Base-by-base conservation (phyloP, 1,140 invertebrate species). In the Drosophila lacertosa region DNA sequence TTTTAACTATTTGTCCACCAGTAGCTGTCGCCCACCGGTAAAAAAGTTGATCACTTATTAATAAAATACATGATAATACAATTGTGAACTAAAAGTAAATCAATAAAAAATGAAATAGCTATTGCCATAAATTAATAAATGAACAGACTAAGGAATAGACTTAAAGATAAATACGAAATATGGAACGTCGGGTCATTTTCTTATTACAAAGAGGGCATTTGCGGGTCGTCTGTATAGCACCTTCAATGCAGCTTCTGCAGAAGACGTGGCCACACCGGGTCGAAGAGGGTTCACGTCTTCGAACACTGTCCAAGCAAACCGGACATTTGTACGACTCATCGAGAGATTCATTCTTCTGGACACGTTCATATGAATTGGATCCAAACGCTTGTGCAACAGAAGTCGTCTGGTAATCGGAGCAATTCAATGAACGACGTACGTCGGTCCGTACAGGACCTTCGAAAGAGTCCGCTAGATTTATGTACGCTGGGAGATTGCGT, bases 241-340 rank as follows among this genome's bases (percentile, higher is more conserved):
- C 7, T 15, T 64, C n/a, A 0, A 88, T 72, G 32, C 82, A 88
- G 0, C 1, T 10, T 0, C 60, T 68, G 24, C 82, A 88, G 11
- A 88, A 88, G 11, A 88, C 57, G 16, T 88, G 82, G 0, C 82
- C 82, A 11, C 82, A 88, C 13, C 64, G 67, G 11, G 82, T 88
- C 10, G 84, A 40, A 10, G 45, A 51, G 0, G 83, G 83, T 1
- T 79, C 55, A 3, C 67, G 71, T 0, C 4, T n/a, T 1, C 26
- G 44, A 1, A 67, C 77, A 0, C 16, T 4, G 0, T 89, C 84
- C 22, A 88, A 13, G n/a, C 82, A 88, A 13, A 88, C 67, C 0
- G 82, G 83, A 6, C 82, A 88, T 18, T 63, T 89, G 50, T 89
- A 86, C 1, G 44, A 10, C 4, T 55, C 63, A 0, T 66, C 67